Evolutionary conservation across 53 echinoderm and acorn worm species (phyloP), one percentile per base, ranked within the genome.

Genomic region (Apostichopus leukothele): DNA sequence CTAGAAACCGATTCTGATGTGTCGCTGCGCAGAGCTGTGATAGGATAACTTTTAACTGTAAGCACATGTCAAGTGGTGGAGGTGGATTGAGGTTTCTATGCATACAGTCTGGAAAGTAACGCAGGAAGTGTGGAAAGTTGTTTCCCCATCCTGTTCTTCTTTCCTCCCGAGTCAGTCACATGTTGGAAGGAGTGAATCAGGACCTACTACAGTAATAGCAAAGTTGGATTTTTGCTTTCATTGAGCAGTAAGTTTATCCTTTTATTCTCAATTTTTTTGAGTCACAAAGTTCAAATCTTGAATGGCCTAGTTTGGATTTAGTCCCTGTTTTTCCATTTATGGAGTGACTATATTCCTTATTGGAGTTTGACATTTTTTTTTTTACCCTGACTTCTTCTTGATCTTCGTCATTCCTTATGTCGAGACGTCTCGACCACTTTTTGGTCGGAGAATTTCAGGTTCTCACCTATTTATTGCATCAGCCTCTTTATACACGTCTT

Each of bases 91-190:
- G 16, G 63, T 63, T 63, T 63, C 16, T 0, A 11, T 16, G 11
- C 63, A 13, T 11, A 13, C 16, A 63, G 63, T 11, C 63, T 13
- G 11, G 16, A 16, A 63, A 63, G 12, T 16, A 63, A 13, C 16
- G 20, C 71, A 71, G 71, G 71, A 18, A 71, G 71, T 71, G 77
- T 81, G 19, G 81, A 81, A 19, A 57, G 81, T 81, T 81, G 81
- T 81, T 59, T 59, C 81, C 81, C 55, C 20, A 81, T 81, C 81
- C 81, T 81, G 81, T 81, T 81, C 55, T 81, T 81, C 60, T 54
- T 81, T 81, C 16, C 60, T 54, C 55, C 21, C 16, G 81, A 81
- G 81, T 59, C 71, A 39, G 13, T 71, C 18, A 76, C 76, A 76
- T 27, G 25, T 76, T 50, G 76, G 76, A 76, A 76, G 50, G 76